A percentile compares a stretch with the other conserved stretches of the same genome.
These are phyloP conservation scores for Acropora tenuis DNA, from an alignment of 64 coral and sea anemone genomes.

Conservation along the genomic window DNA sequence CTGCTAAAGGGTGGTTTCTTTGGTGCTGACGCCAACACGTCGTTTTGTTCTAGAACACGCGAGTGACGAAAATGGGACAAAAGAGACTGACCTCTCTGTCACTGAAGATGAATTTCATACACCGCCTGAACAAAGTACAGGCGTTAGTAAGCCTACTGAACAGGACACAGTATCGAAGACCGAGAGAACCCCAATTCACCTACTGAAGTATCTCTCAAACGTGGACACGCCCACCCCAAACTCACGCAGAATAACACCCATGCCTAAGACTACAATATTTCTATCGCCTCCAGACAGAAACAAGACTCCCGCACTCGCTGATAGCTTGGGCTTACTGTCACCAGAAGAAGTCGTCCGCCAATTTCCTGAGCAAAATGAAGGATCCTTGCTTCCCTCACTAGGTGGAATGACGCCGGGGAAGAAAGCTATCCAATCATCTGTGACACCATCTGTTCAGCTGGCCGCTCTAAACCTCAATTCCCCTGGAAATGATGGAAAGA, in stretches of 20 bases:
- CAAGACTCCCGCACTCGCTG: slow-evolving; percentile 16
- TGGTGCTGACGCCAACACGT: neutral
- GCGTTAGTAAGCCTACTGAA: neutral
- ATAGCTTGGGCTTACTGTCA: slow-evolving; percentile 31
- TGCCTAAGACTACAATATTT: slow-evolving; percentile 45
- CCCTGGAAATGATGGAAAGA: neutral
- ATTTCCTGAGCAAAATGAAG: neutral
- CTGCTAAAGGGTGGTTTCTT: neutral
- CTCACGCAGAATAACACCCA: slow-evolving; percentile 32
- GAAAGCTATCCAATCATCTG: neutral
- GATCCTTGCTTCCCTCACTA: slow-evolving; percentile 19
- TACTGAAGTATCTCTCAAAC: slow-evolving; percentile 23
- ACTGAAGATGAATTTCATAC: neutral
- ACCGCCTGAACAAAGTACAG: slow-evolving; percentile 1
- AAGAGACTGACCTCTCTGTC: neutral
- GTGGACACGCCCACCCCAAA: slow-evolving; percentile 29
- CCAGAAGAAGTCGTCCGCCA: neutral
- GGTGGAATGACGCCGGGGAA: neutral
- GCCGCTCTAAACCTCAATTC: slow-evolving; percentile 12
- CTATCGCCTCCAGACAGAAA: neutral
- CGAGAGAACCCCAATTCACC: slow-evolving; percentile 31
- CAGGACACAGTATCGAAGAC: neutral
- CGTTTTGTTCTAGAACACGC: neutral
- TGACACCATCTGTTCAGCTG: slow-evolving; percentile 25
- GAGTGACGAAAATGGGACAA: neutral